Conservation (phyloP, 2,113 vertebrate genomes). For the Bucco capensis region DNA sequence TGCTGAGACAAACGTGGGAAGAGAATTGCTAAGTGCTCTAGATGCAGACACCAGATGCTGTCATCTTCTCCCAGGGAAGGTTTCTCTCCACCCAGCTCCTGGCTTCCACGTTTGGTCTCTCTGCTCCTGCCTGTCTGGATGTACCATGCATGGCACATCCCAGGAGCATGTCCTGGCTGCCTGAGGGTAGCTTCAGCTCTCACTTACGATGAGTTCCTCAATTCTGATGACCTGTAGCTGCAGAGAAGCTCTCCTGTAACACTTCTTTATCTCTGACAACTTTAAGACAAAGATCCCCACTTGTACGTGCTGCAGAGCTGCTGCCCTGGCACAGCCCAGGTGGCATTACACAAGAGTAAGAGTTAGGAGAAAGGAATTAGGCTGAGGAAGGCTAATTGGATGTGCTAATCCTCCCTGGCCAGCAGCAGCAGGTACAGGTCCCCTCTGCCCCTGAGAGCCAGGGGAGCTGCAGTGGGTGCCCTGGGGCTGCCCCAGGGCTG, state of each 20-base stretch:
- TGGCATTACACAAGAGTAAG: not conserved
- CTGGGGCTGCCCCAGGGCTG: not conserved
- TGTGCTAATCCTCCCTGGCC: not conserved
- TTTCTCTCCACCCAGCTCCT: not conserved
- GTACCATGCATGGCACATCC: not conserved
- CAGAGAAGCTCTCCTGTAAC: too few relatives aligned
- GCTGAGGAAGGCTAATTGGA: not conserved
- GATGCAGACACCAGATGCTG: not conserved
- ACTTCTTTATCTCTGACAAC: too few relatives aligned
- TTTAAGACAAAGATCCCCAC: not conserved
- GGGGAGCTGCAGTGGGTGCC: not conserved
- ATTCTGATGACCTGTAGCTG: too few relatives aligned
- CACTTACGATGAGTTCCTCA: not conserved
- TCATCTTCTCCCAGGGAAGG: not conserved
- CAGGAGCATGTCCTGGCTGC: not conserved
- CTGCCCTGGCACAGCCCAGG: not conserved
- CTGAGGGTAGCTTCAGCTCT: not conserved
- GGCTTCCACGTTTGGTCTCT: accelerated
- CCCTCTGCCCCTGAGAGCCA: accelerated
- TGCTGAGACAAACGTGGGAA: not conserved
- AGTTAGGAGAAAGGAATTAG: not conserved
- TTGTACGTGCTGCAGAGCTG: not conserved
- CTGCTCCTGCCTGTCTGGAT: not conserved
- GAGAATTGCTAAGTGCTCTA: not conserved
- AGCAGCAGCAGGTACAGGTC: not conserved